Base-by-base conservation (phyloP, 30 jellyfish, hydroid and myxozoan genomes). In the Hydractinia symbiolongicarpus region DNA sequence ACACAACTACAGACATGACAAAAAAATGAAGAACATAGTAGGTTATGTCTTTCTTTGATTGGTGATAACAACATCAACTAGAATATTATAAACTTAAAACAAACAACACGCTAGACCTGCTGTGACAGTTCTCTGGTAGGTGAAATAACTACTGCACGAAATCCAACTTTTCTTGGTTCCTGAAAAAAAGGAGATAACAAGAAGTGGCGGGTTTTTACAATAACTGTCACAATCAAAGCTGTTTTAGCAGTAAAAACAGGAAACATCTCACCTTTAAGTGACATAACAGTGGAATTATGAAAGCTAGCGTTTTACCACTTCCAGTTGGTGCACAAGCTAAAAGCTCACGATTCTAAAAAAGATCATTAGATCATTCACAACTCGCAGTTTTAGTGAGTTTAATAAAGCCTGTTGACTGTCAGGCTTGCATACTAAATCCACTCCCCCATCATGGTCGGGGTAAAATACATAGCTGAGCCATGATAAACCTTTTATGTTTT, bases 321-420 rank as follows among this genome's bases (percentile, higher is more conserved):
- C 99, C 99, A 57, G 99, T 93, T 5, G 97, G 99, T 13, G 99
- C 99, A 76, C 99, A 93, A 5, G 86, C 99, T 40, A 93, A 81
- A 44, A 83, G 49, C 62, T 93, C 96, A 50, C 99, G 95, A 9
- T 85, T 92, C 96, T 93, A 75, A 52, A 73, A 77, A 7, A 55
- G 72, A 9, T 69, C 5, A 66, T 30, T 30, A 30, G 44, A 30
- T 30, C 44, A 30, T 30, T 30, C 2, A 30, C 2, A 2, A 30
- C 44, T 30, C 44, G 44, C 2, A 30, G 44, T 30, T 30, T 30
- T 30, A 30, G 44, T 30, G 44, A 30, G 44, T 30, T 30, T 0
- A 30, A 30, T 30, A 30, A 30, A 30, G 44, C 44, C 44, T 30
- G 44, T 30, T 30, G 44, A 2, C 44, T 30, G 44, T 30, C 44